A percentile compares a stretch with the other conserved stretches of the same genome.
Evolutionary conservation across 2,113 vertebrate genomes (phyloP).

Genomic region (Sigmodon hispidus): DNA sequence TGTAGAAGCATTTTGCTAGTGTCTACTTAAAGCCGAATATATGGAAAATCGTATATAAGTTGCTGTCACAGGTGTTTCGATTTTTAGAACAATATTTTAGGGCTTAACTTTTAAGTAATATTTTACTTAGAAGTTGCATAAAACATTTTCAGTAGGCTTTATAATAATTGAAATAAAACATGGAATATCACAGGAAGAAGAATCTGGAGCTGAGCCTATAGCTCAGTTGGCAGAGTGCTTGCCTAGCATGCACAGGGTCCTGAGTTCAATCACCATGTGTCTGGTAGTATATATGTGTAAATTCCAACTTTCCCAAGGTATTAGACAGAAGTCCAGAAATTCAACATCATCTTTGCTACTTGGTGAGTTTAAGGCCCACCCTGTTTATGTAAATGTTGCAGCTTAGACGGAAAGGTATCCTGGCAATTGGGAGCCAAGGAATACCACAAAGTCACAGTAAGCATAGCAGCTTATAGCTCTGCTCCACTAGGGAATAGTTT

Average conservation of each 20-base stretch:
- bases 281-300: neutral
- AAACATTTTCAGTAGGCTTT: constrained; percentile 14
- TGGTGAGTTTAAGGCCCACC: neutral
- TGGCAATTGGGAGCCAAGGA: neutral
- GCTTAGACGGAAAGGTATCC: neutral
- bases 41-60: neutral
- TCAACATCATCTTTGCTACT: neutral
- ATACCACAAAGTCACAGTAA: neutral
- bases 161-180: neutral
- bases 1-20: neutral
- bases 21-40: neutral
- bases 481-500: neutral
- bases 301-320: neutral
- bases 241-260: neutral
- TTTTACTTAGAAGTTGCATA: constrained; percentile 23
- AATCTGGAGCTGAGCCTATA: neutral
- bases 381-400: neutral
- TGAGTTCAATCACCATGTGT: neutral
- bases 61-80: neutral
- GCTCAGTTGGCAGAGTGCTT: neutral
- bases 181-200: neutral
- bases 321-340: neutral
- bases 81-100: constrained; percentile 20
- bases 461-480: neutral
- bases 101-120: constrained; percentile 17